Evolutionary conservation across 1,140 invertebrate genomes (phyloP), one percentile per base, ranked within the genome.

Genomic region (Eueides isabella): DNA sequence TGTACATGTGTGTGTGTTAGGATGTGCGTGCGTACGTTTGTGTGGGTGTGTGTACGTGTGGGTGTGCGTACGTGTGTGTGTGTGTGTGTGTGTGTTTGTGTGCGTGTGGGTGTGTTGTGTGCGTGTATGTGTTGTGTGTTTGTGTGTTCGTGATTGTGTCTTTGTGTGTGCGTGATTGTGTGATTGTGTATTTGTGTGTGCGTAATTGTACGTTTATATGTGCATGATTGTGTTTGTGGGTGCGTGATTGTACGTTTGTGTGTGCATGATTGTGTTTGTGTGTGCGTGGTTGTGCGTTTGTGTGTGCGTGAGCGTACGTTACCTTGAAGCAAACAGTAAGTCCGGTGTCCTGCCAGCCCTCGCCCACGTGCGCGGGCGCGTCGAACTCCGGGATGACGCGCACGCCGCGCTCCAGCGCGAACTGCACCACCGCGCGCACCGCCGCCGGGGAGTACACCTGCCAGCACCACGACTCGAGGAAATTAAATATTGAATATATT

Each of bases 361-460:
- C 97, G 30, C 96, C 97, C 16, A 97, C 97, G 84, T 98, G 97
- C 71, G 97, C 97, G 1, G 97, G 97, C 55, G 97, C 97, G 88
- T 98, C 97, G 77, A 98, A 97, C 93, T 98, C 97, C 0, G 97
- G 97, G 73, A 98, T 80, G 16, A 98, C 94, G 35, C 96, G 94
- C 16, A 98, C 94, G 0, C 97, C 97, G 28, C 96, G 94, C 26
- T 95, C 92, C n/a, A 94, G 91, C 0, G 95, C 97, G 85, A 95
- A 97, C 26, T 96, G 91, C 0, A 97, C 94, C 29, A 98, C 93
- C 26, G 95, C 88, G 5, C 83, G 74, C 30, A 96, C 94, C n/a
- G 93, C 92, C 14, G 92, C 78, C 55, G 89, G 84, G 0, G 90
- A 93, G 88, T 96, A 96, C 4, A 95, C 84, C 94, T 95, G 74